phyloP scores from a whole-genome alignment of 1,140 invertebrate genomes.

The Bactericera cockerelli region DNA sequence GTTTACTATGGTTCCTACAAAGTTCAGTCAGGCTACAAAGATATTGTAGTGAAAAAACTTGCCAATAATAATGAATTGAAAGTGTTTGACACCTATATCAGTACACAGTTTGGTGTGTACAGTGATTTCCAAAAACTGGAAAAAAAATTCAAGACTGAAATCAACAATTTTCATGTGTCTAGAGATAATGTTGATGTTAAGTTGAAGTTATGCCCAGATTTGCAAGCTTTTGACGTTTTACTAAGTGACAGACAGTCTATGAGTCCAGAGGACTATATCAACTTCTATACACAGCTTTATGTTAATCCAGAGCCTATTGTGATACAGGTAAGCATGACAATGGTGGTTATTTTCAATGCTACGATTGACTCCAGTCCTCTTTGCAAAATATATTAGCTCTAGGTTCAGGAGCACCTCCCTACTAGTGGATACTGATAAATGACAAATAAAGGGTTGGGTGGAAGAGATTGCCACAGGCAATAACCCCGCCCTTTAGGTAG shows the following conservation, averaged over 20 bases:
- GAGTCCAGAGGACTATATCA: background rate
- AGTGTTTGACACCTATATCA: background rate
- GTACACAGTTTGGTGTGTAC: background rate
- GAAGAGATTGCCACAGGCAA: too few relatives aligned
- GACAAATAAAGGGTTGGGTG: too few relatives aligned
- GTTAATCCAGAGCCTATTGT: slow-evolving; percentile 20
- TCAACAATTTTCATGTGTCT: background rate
- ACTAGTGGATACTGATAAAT: too few relatives aligned
- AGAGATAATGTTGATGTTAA: background rate
- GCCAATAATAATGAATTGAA: slow-evolving; percentile 8
- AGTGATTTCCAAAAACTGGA: background rate
- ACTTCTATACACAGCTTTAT: slow-evolving; percentile 15
- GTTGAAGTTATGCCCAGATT: slow-evolving; percentile 7
- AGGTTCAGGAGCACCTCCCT: too few relatives aligned
- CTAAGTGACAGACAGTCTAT: background rate
- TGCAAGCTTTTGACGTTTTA: background rate
- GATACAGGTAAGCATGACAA: slow-evolving; percentile 17
- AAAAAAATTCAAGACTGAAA: slow-evolving; percentile 7
- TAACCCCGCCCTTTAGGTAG: too few relatives aligned
- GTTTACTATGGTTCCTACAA: slow-evolving; percentile 8
- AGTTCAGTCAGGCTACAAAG: background rate
- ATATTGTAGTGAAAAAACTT: slow-evolving; percentile 15
- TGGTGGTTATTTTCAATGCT: too few relatives aligned
- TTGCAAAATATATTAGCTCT: too few relatives aligned
- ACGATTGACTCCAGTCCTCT: too few relatives aligned